phyloP scores from a whole-genome alignment of 2,888 invertebrate genomes.

The Gymnocheta viridis region DNA sequence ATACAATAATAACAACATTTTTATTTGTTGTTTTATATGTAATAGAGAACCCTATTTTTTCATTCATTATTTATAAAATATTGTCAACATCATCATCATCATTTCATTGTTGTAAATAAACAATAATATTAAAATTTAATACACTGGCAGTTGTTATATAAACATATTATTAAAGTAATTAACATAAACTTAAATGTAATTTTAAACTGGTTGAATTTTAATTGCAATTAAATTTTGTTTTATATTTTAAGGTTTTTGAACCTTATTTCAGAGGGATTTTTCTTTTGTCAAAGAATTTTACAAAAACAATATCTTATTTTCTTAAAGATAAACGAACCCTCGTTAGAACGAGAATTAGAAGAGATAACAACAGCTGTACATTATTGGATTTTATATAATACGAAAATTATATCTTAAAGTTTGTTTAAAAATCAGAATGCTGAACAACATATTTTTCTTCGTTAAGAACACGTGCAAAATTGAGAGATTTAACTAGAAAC shows the following conservation, averaged over 20 bases:
- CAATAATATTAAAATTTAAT: conserved; percentile 13
- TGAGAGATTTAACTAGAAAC: too few relatives aligned
- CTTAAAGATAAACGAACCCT: too few relatives aligned
- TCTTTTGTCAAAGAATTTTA: too few relatives aligned
- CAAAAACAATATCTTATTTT: too few relatives aligned
- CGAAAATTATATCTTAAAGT: too few relatives aligned
- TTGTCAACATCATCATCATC: too few relatives aligned
- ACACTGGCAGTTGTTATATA: not conserved
- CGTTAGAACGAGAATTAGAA: too few relatives aligned
- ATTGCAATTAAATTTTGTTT: not conserved
- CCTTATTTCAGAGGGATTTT: not conserved
- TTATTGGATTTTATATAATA: too few relatives aligned
- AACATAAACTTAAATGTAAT: not conserved
- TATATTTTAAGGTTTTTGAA: not conserved
- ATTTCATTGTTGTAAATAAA: not conserved
- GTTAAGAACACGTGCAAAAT: too few relatives aligned
- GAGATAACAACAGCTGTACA: too few relatives aligned
- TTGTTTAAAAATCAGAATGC: too few relatives aligned
- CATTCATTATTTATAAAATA: conserved; percentile 24
- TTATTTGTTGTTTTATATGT: not conserved
- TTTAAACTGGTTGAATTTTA: conserved; percentile 10
- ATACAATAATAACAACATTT: not conserved
- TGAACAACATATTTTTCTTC: too few relatives aligned
- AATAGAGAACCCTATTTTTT: conserved; percentile 14
- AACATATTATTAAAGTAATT: conserved; percentile 23